Conservation (phyloP, 2,888 invertebrate genomes). For the Thelaira solivaga region DNA sequence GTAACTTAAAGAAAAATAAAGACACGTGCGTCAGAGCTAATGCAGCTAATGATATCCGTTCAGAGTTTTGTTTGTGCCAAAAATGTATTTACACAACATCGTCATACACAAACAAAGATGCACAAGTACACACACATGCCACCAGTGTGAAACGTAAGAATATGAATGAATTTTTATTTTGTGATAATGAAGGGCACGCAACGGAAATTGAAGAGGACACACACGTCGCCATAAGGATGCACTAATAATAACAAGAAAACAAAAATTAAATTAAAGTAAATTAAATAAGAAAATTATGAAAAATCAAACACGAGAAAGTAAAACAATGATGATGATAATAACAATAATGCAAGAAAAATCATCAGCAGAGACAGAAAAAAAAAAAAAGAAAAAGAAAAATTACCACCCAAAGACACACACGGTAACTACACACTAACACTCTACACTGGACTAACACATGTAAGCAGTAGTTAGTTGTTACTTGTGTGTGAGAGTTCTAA, state of each 20-base stretch:
- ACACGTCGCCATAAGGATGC: slow-evolving; percentile 63
- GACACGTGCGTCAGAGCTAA: slow-evolving; percentile 57
- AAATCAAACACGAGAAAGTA: slow-evolving; percentile 23
- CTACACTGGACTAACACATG: no score
- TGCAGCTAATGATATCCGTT: slow-evolving; percentile 65
- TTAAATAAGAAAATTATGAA: slow-evolving; percentile 20
- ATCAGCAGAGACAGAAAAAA: background rate
- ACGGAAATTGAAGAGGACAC: slow-evolving; percentile 63
- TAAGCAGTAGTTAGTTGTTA: no score
- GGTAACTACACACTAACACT: no score
- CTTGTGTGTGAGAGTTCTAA: no score
- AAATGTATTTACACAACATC: slow-evolving; percentile 12
- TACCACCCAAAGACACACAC: background rate
- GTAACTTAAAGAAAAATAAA: background rate
- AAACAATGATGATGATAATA: no score
- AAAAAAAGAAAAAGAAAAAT: background rate
- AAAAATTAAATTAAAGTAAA: background rate
- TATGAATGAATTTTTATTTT: slow-evolving; percentile 35
- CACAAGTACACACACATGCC: background rate
- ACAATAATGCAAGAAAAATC: background rate
- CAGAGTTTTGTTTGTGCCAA: slow-evolving; percentile 58
- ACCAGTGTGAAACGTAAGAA: background rate
- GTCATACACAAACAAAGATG: background rate
- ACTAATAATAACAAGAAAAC: slow-evolving; percentile 50
- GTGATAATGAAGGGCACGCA: slow-evolving; percentile 57